These are phyloP conservation scores for Dicerorhinus sumatrensis DNA, from an alignment of 2,113 vertebrate species.

Conservation along the genomic window DNA sequence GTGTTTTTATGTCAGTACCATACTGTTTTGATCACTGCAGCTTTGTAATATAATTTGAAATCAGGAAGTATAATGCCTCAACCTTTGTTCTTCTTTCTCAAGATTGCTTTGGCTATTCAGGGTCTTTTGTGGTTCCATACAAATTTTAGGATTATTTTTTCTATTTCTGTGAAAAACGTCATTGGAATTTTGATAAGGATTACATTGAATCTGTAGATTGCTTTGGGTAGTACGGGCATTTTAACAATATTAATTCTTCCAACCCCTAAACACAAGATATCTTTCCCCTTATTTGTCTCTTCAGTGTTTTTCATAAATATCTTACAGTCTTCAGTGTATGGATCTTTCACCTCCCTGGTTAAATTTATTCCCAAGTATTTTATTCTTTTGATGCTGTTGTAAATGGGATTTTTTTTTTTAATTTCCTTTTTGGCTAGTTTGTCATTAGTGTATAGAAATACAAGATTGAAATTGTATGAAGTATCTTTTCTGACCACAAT, in stretches of 20 bases:
- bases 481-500: not conserved
- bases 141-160: not conserved
- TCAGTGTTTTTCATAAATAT: not conserved
- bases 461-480: not conserved
- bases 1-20: not conserved
- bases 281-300: not conserved
- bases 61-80: not conserved
- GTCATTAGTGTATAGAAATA: not conserved
- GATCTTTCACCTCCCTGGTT: not conserved
- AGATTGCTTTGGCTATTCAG: not conserved
- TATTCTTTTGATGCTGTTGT: not conserved
- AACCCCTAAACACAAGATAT: not conserved
- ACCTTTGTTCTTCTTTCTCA: not conserved
- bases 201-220: not conserved
- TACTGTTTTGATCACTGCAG: not conserved
- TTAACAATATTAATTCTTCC: not conserved
- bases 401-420: not conserved
- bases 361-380: not conserved
- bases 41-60: not conserved
- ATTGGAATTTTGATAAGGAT: not conserved
- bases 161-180: not conserved
- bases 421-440: not conserved
- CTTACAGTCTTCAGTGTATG: not conserved
- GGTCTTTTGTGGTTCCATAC: not conserved
- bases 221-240: not conserved